Conservation (phyloP, 2,797 vertebrate genomes). For the Tokudaia tokunoshimensis region DNA sequence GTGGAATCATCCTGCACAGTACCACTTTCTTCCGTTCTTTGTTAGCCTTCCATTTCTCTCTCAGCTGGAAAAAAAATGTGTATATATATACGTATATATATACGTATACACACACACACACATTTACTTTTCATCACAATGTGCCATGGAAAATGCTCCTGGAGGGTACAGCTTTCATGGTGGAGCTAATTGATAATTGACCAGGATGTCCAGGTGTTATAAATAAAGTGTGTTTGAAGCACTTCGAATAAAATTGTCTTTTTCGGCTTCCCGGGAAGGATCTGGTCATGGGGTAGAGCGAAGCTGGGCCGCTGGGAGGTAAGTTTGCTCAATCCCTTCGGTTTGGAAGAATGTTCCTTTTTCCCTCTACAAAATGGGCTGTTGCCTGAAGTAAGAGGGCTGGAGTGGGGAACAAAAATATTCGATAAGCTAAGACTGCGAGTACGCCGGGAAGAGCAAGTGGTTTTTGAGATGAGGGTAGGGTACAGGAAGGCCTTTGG, state of each 20-base stretch:
- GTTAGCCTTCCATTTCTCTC: constrained; percentile 63
- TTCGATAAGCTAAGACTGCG: neutral
- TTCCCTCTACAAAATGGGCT: neutral
- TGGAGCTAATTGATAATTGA: constrained; percentile 52
- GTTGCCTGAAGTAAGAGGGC: neutral
- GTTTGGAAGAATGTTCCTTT: neutral
- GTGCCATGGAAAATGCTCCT: neutral
- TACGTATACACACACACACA: neutral
- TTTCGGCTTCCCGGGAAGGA: neutral
- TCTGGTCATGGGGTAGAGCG: neutral
- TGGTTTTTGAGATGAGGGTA: neutral
- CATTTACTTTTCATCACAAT: constrained; percentile 10
- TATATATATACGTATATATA: neutral
- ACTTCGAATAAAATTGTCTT: neutral
- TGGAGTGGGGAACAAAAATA: neutral
- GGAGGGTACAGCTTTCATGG: rapidly evolving
- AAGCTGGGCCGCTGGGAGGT: neutral
- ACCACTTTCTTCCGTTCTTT: neutral
- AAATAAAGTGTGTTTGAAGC: constrained; percentile 17
- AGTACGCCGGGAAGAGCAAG: neutral
- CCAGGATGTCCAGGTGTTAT: constrained; percentile 1
- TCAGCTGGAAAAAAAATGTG: constrained; percentile 29
- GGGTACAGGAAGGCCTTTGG: neutral
- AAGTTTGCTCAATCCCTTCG: constrained; percentile 1
- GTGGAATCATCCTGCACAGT: constrained; percentile 5